Base-by-base conservation (phyloP, 2,888 invertebrate species). In the Drosophila koepferae region DNA sequence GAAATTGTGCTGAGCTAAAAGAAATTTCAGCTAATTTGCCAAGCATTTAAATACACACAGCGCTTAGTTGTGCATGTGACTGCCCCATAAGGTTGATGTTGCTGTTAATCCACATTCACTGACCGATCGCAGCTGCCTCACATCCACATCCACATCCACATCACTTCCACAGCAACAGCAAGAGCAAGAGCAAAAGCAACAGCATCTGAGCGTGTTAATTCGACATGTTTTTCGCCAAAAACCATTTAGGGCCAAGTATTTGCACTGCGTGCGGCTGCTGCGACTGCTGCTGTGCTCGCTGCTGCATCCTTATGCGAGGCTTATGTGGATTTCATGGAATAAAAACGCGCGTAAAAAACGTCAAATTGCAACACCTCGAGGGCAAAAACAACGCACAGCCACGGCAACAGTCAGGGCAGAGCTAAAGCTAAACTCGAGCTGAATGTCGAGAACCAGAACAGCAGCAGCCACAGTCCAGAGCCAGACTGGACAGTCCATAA, bases 311-410 rank as follows among this genome's bases (percentile, higher is more conserved):
- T n/a, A 28, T 60, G 53, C 58, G 73, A 60, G 74, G 72, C 80
- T 80, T 80, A 75, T 84, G 84, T 77, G 84, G 74, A 80, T 89
- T 87, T 84, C 89, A 90, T 70, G 88, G 89, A 89, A 89, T 77
- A 81, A 81, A 86, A 81, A 79, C 83, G 79, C 91, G 91, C 88
- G 90, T 90, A 91, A 91, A 89, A 86, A 91, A 91, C 92, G 87
- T 91, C 90, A 91, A 91, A 92, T 90, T 92, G 92, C 91, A 92
- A 91, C 91, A 91, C 92, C 92, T 91, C 77, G 81, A 86, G 91
- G 90, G 87, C 80, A 88, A 79, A 65, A 61, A 41, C 64, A 73
- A 46, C 67, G 60, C 49, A 44, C 23, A 74, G 44, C 56, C 48
- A 62, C 14, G 63, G 40, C 55, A 43, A 48, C 41, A 65, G 80